Percentiles rank a stretch among this genome's conserved stretches.
These are phyloP conservation scores for Pogonomyrmex californicus DNA, from an alignment of 1,140 invertebrate species.

Conservation along the genomic window DNA sequence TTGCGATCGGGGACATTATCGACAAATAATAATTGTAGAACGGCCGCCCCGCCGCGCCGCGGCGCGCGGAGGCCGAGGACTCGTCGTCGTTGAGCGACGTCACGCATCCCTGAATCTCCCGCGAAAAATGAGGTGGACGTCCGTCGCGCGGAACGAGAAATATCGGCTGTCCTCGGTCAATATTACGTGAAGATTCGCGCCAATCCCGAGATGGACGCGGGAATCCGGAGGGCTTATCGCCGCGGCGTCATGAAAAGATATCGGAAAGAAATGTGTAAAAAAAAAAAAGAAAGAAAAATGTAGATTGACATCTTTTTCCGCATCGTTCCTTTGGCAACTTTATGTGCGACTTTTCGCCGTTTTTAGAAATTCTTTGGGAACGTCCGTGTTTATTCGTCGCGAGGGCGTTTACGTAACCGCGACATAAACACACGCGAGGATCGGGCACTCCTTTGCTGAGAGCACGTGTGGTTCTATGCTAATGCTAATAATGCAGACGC, in stretches of 20 bases:
- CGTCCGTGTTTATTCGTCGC: background rate
- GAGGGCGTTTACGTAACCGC: constrained; percentile 47
- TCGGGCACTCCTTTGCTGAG: background rate
- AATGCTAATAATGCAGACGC: constrained; percentile 55
- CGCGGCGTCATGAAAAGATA: background rate
- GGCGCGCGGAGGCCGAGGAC: background rate
- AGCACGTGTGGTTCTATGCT: constrained; percentile 35
- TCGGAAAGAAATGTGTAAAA: background rate
- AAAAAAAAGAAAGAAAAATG: background rate
- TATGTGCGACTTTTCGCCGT: background rate
- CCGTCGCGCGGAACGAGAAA: background rate
- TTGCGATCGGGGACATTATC: constrained; percentile 4
- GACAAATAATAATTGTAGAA: constrained; percentile 50
- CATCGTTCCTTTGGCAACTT: background rate
- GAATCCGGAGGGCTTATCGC: background rate
- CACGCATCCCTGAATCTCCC: constrained; percentile 41
- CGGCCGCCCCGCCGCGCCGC: background rate
- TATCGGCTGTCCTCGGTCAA: background rate
- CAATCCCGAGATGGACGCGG: background rate
- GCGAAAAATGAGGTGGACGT: background rate
- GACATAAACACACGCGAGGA: background rate
- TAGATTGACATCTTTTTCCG: background rate
- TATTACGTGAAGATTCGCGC: background rate
- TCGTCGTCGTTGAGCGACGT: background rate
- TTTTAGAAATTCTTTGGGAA: background rate